Percentiles rank a stretch among this genome's conserved stretches.
phyloP scores from a whole-genome alignment of 2,888 invertebrate species.

The Tipula unca region DNA sequence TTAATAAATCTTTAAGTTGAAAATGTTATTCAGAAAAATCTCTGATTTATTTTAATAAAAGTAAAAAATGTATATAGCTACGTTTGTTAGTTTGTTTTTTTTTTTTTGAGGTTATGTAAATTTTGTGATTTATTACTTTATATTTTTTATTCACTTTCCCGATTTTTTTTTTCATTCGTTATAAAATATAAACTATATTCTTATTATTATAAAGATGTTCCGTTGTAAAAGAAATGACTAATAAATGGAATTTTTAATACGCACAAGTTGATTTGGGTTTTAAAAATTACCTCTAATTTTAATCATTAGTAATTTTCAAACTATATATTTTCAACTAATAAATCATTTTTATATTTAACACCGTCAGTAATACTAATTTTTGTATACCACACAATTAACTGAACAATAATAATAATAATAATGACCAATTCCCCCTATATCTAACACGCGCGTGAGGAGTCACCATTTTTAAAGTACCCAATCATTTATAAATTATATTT shows the following conservation, averaged over 20 bases:
- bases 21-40: slow-evolving; percentile 26
- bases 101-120: slow-evolving; percentile 27
- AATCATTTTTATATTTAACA: too few species aligned
- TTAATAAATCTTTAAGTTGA: slow-evolving; percentile 24
- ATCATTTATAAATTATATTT: too few species aligned
- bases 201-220: not conserved
- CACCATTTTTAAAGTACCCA: too few species aligned
- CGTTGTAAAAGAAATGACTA: not conserved
- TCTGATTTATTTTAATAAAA: slow-evolving; percentile 23
- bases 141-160: slow-evolving; percentile 20
- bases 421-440: too few species aligned
- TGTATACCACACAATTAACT: too few species aligned
- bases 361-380: too few species aligned
- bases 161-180: not conserved
- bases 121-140: slow-evolving; percentile 27
- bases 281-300: not conserved
- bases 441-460: too few species aligned
- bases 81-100: slow-evolving; percentile 21
- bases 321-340: not conserved
- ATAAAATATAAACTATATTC: not conserved
- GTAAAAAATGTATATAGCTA: slow-evolving; percentile 14
- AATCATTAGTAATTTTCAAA: not conserved
- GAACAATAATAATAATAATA: too few species aligned
- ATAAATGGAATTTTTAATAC: not conserved
- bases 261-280: not conserved